A percentile compares a stretch with the other conserved stretches of the same genome.
phyloP scores from a whole-genome alignment of 1,140 invertebrate genomes.

The Phocides pigmalion region DNA sequence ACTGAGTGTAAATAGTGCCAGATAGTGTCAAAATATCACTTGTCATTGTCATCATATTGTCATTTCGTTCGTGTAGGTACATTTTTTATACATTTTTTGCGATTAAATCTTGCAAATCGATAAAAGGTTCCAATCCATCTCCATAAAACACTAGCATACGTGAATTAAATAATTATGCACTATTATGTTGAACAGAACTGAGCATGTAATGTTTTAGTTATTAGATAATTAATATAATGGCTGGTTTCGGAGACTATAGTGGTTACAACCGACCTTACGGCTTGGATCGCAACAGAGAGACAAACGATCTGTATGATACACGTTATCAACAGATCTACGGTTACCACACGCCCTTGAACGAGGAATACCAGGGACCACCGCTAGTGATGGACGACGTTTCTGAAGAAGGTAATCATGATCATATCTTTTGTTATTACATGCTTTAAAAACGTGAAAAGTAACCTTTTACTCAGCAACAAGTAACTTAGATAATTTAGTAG shows the following conservation, averaged over 20 bases:
- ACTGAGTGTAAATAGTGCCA: too few species aligned
- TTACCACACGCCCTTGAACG: conserved; percentile 75
- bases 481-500: too few species aligned
- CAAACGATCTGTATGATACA: conserved; percentile 76
- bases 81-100: neutral
- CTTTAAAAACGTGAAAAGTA: too few species aligned
- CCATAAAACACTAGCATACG: neutral
- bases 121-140: neutral
- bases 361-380: conserved; percentile 75
- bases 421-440: neutral
- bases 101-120: neutral
- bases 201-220: conserved; percentile 25
- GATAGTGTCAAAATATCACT: neutral
- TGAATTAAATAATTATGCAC: conserved; percentile 2
- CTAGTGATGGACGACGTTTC: conserved; percentile 79
- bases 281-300: conserved; percentile 73
- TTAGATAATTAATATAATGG: conserved; percentile 59
- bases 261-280: conserved; percentile 73
- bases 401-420: conserved; percentile 79
- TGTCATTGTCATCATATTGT: neutral
- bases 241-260: conserved; percentile 78
- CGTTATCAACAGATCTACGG: conserved; percentile 79
- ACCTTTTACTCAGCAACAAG: too few species aligned
- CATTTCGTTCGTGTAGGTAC: neutral
- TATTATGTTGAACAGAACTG: neutral